Conservation (phyloP, 2,888 invertebrate genomes). For the Malthinus flaveolus region DNA sequence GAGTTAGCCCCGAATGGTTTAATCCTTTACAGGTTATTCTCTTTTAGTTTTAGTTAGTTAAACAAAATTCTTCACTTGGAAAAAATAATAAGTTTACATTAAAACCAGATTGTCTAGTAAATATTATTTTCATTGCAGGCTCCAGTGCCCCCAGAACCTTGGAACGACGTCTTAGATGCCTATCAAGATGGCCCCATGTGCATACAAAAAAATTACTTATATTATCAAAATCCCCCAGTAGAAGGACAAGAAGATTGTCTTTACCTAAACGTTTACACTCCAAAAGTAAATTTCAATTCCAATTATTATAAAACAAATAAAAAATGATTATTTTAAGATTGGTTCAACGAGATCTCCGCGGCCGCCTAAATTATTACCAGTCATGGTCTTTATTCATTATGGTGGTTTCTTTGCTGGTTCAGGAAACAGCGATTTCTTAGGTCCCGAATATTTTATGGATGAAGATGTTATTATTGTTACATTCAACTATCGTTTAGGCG, state of each 20-base stretch:
- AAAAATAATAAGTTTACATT: not conserved
- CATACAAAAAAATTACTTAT: conserved; percentile 55
- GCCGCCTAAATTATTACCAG: conserved; percentile 38
- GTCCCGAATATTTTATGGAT: conserved; percentile 60
- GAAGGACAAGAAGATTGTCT: conserved; percentile 58
- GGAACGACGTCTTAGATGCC: conserved; percentile 44
- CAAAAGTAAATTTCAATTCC: conserved; percentile 39
- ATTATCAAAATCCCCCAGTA: conserved; percentile 39
- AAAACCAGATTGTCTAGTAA: not conserved
- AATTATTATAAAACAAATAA: not conserved
- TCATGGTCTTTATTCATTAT: conserved; percentile 60
- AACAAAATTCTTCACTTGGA: too few species aligned
- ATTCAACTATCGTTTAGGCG: conserved; percentile 54
- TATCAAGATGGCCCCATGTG: conserved; percentile 50
- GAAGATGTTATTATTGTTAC: conserved; percentile 56
- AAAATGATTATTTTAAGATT: not conserved
- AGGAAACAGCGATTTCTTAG: conserved; percentile 51
- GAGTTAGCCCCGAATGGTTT: too few species aligned
- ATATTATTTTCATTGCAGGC: conserved; percentile 34
- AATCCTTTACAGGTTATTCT: too few species aligned
- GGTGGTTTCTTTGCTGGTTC: conserved; percentile 59
- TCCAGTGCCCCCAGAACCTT: conserved; percentile 41
- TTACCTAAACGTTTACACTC: conserved; percentile 57
- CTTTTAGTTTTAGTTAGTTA: too few species aligned
- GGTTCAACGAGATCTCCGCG: not conserved